These are phyloP conservation scores for Sakesphorus luctuosus DNA, from an alignment of 2,113 vertebrate genomes.

Conservation along the genomic window DNA sequence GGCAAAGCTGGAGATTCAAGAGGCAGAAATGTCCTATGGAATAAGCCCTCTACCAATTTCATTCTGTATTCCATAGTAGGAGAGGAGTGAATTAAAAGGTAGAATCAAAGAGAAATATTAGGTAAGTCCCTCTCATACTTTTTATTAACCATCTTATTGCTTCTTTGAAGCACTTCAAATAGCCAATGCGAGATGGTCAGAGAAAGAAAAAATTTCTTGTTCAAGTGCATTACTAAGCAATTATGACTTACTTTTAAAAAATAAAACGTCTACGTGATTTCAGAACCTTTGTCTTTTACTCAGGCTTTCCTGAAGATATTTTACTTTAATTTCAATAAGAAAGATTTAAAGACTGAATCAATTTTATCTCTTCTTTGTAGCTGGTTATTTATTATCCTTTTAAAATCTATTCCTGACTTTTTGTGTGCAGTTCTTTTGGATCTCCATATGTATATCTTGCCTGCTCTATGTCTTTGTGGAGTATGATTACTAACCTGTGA, in stretches of 20 bases:
- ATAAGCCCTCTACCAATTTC: conserved; percentile 72
- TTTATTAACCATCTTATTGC: background rate
- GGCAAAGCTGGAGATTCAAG: conserved; percentile 81
- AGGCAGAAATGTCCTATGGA: conserved; percentile 68
- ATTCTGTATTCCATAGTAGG: conserved; percentile 69
- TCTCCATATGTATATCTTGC: background rate
- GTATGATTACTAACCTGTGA: conserved; percentile 53
- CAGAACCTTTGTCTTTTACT: background rate
- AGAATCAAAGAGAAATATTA: conserved; percentile 32
- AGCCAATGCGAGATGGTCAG: background rate
- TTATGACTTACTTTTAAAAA: background rate
- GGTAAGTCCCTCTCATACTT: conserved; percentile 3
- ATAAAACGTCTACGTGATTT: background rate
- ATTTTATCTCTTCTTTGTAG: conserved; percentile 27
- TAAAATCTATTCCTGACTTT: conserved; percentile 31
- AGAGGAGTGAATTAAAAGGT: conserved; percentile 51
- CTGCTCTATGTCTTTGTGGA: background rate
- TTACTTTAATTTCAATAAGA: conserved; percentile 14
- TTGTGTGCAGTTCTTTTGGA: background rate
- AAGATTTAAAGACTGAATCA: background rate
- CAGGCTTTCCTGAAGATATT: conserved; percentile 26
- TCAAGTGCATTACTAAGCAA: background rate
- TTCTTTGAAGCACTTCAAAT: background rate
- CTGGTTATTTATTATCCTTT: conserved; percentile 22
- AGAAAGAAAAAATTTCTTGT: background rate